A percentile compares a stretch with the other conserved stretches of the same genome.
These are phyloP conservation scores for Leucophenga varia DNA, from an alignment of 1,140 invertebrate genomes.

Conservation along the genomic window DNA sequence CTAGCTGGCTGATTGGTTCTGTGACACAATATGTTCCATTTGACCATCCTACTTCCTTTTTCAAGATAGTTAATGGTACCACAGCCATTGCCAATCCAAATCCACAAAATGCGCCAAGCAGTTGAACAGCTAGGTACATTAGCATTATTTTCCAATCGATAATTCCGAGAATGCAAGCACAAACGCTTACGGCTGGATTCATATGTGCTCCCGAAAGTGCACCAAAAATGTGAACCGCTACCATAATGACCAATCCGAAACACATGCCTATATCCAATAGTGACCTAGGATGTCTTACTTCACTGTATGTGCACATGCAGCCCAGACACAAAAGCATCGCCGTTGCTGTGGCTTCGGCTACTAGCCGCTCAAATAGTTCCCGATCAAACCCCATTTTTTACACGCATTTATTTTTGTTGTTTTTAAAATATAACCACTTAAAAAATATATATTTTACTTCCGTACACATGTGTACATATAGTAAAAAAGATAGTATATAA, in stretches of 20 bases:
- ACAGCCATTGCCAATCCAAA: not conserved
- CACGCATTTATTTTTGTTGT: no score
- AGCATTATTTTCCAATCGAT: constrained; percentile 14
- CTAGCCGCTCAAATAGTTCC: no score
- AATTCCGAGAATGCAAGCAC: constrained; percentile 3
- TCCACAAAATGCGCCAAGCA: constrained; percentile 6
- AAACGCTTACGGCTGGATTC: constrained; percentile 12
- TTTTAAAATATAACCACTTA: no score
- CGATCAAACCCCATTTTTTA: no score
- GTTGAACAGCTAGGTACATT: constrained; percentile 5
- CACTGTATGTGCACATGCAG: not conserved
- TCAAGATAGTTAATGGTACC: no score
- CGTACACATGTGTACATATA: not conserved
- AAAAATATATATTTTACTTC: not conserved
- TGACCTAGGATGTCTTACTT: not conserved
- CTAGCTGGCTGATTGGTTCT: no score
- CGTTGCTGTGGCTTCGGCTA: constrained; percentile 9
- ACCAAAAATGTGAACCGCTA: constrained; percentile 6
- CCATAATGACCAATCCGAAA: constrained; percentile 12
- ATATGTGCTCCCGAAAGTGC: constrained; percentile 15
- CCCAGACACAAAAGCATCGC: constrained; percentile 12
- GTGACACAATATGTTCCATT: no score
- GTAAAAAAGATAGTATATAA: not conserved
- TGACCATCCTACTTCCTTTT: no score
- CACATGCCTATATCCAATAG: not conserved